phyloP scores from a whole-genome alignment of 2,113 vertebrate species.

The Sphyrna mokarran region DNA sequence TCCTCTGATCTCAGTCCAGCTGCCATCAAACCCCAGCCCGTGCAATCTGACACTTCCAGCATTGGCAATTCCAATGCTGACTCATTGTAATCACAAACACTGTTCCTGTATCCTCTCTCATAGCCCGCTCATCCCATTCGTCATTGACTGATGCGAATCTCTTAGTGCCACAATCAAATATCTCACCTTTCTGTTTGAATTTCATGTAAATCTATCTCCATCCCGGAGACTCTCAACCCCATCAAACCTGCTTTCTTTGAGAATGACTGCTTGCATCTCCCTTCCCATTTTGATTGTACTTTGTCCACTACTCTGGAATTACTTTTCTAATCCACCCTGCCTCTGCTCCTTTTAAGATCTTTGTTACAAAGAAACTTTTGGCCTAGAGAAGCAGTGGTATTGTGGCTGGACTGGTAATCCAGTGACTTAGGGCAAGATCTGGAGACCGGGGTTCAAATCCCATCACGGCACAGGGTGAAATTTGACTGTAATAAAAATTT shows the following conservation, averaged over 20 bases:
- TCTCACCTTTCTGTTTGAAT: background rate
- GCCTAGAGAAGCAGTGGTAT: too few relatives aligned
- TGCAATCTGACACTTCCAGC: background rate
- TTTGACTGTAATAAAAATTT: too few relatives aligned
- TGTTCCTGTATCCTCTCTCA: background rate
- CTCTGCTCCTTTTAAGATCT: background rate
- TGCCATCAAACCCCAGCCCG: background rate
- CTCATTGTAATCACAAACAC: background rate
- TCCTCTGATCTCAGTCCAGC: background rate
- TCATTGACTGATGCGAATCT: background rate
- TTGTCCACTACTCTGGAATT: background rate
- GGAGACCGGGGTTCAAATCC: too few relatives aligned
- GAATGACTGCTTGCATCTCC: background rate
- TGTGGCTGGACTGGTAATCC: too few relatives aligned
- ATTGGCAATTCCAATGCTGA: background rate
- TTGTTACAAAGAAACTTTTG: background rate
- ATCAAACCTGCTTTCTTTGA: background rate
- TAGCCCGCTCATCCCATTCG: background rate
- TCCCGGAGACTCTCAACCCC: too few relatives aligned
- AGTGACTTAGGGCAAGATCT: too few relatives aligned
- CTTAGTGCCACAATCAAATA: background rate
- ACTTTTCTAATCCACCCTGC: background rate
- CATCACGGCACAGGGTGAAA: too few relatives aligned
- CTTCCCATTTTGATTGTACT: background rate
- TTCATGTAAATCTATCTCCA: background rate